These are phyloP conservation scores for Pogonocichla stellata DNA, from an alignment of 2,113 vertebrate species.

Conservation along the genomic window DNA sequence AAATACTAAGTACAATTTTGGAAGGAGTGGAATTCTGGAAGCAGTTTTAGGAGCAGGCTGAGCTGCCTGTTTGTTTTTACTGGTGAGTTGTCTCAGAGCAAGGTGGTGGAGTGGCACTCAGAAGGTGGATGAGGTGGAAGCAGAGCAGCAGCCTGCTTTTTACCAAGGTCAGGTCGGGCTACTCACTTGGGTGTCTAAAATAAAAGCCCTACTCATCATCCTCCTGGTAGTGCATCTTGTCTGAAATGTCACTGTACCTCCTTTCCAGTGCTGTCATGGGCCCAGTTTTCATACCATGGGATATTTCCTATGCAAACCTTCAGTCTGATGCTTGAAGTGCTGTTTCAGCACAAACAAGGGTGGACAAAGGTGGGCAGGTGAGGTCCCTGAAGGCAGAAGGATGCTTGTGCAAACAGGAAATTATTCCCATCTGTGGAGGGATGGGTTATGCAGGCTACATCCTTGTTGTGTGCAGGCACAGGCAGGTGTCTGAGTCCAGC, in stretches of 20 bases:
- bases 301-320: neutral
- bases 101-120: neutral
- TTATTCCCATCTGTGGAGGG: accelerated
- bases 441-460: neutral
- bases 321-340: neutral
- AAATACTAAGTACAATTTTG: neutral
- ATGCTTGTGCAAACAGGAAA: neutral
- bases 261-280: neutral
- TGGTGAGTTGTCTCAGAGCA: neutral
- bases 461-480: neutral
- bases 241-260: neutral
- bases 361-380: neutral
- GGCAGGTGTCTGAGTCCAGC: accelerated
- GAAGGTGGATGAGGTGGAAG: neutral
- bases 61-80: neutral
- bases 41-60: neutral
- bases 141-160: neutral
- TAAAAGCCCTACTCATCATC: neutral
- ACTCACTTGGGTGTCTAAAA: neutral
- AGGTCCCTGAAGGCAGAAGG: neutral
- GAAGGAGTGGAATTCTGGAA: neutral
- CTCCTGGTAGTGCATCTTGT: neutral
- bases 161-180: neutral
- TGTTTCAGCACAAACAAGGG: neutral
- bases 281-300: neutral